These are phyloP conservation scores for Rotaria macrura DNA, from an alignment of 2,888 invertebrate species.

Conservation along the genomic window DNA sequence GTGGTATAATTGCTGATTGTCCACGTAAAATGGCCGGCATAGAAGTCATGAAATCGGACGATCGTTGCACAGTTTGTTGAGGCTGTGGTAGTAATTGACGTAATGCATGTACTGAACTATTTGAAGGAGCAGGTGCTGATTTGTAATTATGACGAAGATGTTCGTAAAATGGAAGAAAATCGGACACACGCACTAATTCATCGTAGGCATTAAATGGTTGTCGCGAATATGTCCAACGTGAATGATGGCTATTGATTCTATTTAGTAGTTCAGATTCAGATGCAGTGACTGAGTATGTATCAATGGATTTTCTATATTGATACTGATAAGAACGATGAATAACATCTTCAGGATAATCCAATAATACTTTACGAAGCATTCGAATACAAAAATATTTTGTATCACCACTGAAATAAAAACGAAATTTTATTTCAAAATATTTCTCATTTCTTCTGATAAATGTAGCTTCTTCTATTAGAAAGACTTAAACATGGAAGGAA, in stretches of 20 bases:
- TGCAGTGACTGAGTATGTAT: background rate
- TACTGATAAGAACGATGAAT: background rate
- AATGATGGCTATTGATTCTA: background rate
- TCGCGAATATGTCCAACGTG: background rate
- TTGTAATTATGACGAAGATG: background rate
- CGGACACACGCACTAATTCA: background rate
- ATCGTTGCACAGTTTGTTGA: background rate
- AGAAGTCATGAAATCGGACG: background rate
- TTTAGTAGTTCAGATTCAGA: constrained; percentile 1
- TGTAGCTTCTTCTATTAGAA: no score
- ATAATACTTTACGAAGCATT: background rate
- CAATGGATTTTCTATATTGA: background rate
- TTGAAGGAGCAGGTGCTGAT: background rate
- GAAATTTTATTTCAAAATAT: background rate
- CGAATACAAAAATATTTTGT: constrained; percentile 7
- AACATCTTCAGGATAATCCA: background rate
- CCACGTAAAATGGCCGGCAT: background rate
- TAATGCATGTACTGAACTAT: background rate
- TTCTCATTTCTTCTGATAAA: no score
- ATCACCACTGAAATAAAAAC: background rate
- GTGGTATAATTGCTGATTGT: background rate
- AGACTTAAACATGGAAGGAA: no score
- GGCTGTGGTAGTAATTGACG: no score
- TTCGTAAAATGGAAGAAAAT: background rate
- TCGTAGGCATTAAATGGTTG: background rate